These are phyloP conservation scores for Meiosimyza platycephala DNA, from an alignment of 2,888 invertebrate genomes.

Conservation along the genomic window DNA sequence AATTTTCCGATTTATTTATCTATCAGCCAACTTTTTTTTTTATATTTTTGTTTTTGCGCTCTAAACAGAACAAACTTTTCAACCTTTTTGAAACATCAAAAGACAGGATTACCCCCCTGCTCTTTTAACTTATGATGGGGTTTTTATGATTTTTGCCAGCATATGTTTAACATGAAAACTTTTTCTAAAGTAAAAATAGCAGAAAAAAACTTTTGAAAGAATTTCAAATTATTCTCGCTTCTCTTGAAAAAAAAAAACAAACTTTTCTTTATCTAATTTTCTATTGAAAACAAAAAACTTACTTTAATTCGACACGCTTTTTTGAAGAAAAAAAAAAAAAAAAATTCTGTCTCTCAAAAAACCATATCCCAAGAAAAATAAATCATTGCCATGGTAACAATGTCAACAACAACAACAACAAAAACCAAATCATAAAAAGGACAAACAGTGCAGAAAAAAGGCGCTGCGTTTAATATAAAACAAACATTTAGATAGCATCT, in stretches of 20 bases:
- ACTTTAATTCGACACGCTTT: conserved; percentile 14
- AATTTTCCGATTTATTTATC: conserved; percentile 21
- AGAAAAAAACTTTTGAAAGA: background rate
- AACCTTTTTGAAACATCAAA: no score
- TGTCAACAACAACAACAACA: conserved; percentile 17
- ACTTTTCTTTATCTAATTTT: background rate
- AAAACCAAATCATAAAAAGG: conserved; percentile 21
- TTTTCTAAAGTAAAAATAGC: background rate
- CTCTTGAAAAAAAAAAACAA: background rate
- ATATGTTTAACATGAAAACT: background rate
- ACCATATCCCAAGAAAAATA: background rate
- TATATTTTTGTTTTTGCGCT: no score
- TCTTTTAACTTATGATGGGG: background rate
- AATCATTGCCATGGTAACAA: conserved; percentile 12
- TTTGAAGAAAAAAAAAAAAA: background rate
- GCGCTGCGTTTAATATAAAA: conserved; percentile 14
- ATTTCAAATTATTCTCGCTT: background rate
- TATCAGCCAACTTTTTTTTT: background rate
- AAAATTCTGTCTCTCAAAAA: background rate
- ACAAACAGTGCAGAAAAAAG: conserved; percentile 1
- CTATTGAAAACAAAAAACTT: background rate
- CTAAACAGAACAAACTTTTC: no score
- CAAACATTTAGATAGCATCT: conserved; percentile 10
- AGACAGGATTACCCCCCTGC: background rate
- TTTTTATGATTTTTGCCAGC: background rate